Conservation (phyloP, 2,888 invertebrate species). For the Eupithecia subumbrata region DNA sequence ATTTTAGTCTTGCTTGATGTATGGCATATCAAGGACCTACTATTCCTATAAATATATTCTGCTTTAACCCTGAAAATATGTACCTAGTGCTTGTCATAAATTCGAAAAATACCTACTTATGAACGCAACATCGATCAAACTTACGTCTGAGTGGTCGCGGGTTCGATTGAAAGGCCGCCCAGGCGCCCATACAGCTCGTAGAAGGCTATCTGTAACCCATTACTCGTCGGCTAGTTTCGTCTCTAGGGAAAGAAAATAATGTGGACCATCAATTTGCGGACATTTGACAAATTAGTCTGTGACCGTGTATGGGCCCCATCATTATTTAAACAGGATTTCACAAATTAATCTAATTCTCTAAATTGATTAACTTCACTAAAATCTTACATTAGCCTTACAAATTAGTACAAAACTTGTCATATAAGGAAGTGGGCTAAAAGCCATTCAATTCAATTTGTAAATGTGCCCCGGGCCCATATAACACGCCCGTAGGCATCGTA, state of each 20-base stretch:
- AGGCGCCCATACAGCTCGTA: slow-evolving; percentile 21
- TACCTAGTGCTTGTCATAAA: background rate
- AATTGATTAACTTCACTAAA: slow-evolving; percentile 32
- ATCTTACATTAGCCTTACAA: slow-evolving; percentile 32
- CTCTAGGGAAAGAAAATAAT: slow-evolving; percentile 18
- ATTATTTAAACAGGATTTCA: slow-evolving; percentile 35
- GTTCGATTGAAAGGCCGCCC: slow-evolving; percentile 19
- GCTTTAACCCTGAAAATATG: background rate
- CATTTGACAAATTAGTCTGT: slow-evolving; percentile 27
- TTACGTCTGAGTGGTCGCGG: background rate
- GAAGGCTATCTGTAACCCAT: slow-evolving; percentile 28
- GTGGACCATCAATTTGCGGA: slow-evolving; percentile 26
- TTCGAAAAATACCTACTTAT: background rate
- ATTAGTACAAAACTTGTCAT: slow-evolving; percentile 16
- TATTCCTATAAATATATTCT: background rate
- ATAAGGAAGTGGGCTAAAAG: slow-evolving; percentile 20
- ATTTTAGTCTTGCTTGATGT: background rate
- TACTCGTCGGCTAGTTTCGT: slow-evolving; percentile 18
- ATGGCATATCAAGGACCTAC: background rate
- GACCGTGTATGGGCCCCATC: slow-evolving; percentile 21
- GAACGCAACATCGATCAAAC: background rate
- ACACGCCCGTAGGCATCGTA: slow-evolving; percentile 40
- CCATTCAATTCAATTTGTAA: slow-evolving; percentile 46
- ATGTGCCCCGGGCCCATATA: slow-evolving; percentile 44
- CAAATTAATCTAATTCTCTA: slow-evolving; percentile 38